Evolutionary conservation across 2,888 invertebrate genomes (phyloP).

Genomic region (Cephus nigrinus): DNA sequence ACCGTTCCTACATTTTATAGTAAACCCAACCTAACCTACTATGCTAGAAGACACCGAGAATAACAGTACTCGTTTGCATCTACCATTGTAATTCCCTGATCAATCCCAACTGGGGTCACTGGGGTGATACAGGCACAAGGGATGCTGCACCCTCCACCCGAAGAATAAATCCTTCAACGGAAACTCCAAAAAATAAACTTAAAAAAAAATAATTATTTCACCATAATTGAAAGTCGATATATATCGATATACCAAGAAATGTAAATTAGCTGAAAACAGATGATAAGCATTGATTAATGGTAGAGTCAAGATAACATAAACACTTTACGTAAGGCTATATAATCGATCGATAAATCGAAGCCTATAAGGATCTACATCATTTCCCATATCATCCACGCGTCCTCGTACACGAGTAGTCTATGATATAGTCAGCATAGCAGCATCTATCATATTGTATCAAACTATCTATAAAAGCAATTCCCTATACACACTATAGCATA

Average conservation of each 20-base stretch:
- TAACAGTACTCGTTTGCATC: background rate
- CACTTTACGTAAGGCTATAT: slow-evolving; percentile 59
- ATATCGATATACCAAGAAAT: background rate
- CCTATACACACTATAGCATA: background rate
- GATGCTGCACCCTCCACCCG: background rate
- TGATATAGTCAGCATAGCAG: background rate
- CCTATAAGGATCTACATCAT: slow-evolving; percentile 25
- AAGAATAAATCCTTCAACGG: background rate
- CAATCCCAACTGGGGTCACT: background rate
- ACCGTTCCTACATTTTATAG: background rate
- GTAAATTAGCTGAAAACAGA: slow-evolving; percentile 34
- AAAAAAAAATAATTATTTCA: background rate
- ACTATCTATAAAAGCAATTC: background rate
- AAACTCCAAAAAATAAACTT: background rate
- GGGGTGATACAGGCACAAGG: background rate
- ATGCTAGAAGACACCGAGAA: background rate
- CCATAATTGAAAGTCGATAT: background rate
- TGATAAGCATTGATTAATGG: slow-evolving; percentile 56
- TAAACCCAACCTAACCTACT: background rate
- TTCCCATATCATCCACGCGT: slow-evolving; percentile 29
- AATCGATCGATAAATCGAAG: slow-evolving; percentile 60
- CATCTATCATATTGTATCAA: background rate
- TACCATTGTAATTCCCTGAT: background rate
- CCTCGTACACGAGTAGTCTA: background rate
- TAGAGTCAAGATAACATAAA: slow-evolving; percentile 47